These are phyloP conservation scores for Solea solea DNA, from an alignment of 2,113 vertebrate genomes.

Conservation along the genomic window DNA sequence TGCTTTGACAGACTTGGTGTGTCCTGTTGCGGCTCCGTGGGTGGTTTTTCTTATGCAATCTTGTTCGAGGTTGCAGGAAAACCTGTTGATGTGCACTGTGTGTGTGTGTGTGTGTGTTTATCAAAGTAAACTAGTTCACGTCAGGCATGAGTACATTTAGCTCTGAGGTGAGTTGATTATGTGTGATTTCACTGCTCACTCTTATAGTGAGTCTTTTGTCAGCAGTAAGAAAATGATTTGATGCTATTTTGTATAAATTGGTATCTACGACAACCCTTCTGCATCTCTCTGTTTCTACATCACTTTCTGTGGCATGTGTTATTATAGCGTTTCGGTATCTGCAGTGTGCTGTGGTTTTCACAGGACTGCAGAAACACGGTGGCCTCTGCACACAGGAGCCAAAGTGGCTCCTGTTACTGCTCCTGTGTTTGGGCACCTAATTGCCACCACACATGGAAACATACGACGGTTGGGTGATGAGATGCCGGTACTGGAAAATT, in stretches of 20 bases:
- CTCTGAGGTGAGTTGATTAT: too few species aligned
- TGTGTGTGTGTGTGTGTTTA: neutral
- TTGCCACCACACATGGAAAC: constrained; percentile 76
- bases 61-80: constrained; percentile 43
- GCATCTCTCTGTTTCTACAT: neutral
- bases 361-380: constrained; percentile 40
- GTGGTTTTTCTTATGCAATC: constrained; percentile 54
- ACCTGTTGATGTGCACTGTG: constrained; percentile 2
- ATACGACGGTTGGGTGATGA: constrained; percentile 69
- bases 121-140: neutral
- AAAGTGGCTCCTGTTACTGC: constrained; percentile 69
- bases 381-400: constrained; percentile 56
- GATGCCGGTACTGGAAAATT: constrained; percentile 77
- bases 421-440: constrained; percentile 67
- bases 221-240: too few species aligned
- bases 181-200: too few species aligned
- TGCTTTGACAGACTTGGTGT: constrained; percentile 54
- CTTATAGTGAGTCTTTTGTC: too few species aligned
- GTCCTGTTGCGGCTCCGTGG: constrained; percentile 62
- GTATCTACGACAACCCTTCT: neutral
- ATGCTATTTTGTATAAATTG: neutral
- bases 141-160: neutral
- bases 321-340: constrained; percentile 7
- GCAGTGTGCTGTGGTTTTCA: constrained; percentile 42
- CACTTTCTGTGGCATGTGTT: neutral